Evolutionary conservation across 2,888 invertebrate species (phyloP), one percentile per base, ranked within the genome.

Genomic region (Oscheius sp.): DNA sequence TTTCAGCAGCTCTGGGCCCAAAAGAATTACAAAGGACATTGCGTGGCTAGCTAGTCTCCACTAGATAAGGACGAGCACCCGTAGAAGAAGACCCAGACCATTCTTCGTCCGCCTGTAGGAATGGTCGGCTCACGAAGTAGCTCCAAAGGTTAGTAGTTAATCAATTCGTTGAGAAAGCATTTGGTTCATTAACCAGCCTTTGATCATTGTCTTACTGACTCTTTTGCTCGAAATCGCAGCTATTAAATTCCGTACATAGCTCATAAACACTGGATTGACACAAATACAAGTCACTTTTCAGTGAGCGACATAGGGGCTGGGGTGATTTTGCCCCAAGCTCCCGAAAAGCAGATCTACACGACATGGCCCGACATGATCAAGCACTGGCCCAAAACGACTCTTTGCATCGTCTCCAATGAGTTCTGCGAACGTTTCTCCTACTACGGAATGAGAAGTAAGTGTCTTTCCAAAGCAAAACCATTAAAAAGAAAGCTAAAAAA

Each of bases 391-490:
- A 87, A 86, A 58, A 85, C 84, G 7, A 88, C 88, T 11, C 80
- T 88, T 68, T 85, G 87, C 91, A 97, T 98, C 88, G 92, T 98
- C 83, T 93, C 93, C 90, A 97, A 96, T 93, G 98, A 98, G 90
- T 96, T 98, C 91, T 98, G 97, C 91, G 98, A 98, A 91, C 92
- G 97, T 86, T 98, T 98, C 91, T 94, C 94, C 77, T 98, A 93
- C 90, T 98, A 97, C 93, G 98, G 98, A 89, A 94, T 96, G 94
- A 93, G 94, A 92, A 94, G 96, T 96, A 59, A 80, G 87, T 79
- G n/a, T 13, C n/a, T 50, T 47, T 51, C 59, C 74, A n/a, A 37
- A 66, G 21, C 21, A 62, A 21, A 21, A 21, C 21, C 21, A 21
- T 21, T 21, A 21, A 21, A 21, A 21, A 21, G 21, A 21, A 21